Conservation (phyloP, 2,888 invertebrate species). For the Clepsis dumicolana region DNA sequence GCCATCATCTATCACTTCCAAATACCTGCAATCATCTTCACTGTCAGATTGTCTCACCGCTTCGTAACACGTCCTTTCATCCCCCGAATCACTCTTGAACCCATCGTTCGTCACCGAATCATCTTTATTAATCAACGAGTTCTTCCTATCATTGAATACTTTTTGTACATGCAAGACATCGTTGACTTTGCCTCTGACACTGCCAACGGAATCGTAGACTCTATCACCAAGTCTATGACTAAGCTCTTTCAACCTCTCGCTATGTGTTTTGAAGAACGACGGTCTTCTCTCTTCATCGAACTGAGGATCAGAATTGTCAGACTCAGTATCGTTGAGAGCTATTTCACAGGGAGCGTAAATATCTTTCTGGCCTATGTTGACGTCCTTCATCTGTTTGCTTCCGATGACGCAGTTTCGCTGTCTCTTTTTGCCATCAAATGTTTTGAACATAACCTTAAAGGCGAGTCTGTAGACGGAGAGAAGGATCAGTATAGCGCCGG, state of each 20-base stretch:
- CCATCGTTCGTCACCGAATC: conserved; percentile 57
- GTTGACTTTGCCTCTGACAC: conserved; percentile 64
- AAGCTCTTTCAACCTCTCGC: conserved; percentile 67
- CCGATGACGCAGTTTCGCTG: conserved; percentile 57
- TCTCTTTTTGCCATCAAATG: conserved; percentile 59
- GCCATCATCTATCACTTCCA: conserved; percentile 80
- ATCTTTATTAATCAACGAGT: conserved; percentile 58
- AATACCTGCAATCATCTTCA: conserved; percentile 73
- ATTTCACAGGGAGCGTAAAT: conserved; percentile 77
- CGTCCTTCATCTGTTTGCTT: conserved; percentile 60
- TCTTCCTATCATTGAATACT: conserved; percentile 62
- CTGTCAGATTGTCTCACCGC: conserved; percentile 67
- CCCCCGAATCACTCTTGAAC: conserved; percentile 63
- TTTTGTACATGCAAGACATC: conserved; percentile 60
- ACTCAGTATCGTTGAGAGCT: conserved; percentile 65
- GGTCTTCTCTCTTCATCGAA: conserved; percentile 53
- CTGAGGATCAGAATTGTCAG: conserved; percentile 58
- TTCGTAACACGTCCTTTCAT: conserved; percentile 58
- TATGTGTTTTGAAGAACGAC: conserved; percentile 57
- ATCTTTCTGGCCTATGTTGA: conserved; percentile 53
- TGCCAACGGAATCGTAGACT: conserved; percentile 72
- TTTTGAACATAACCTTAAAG: conserved; percentile 78
- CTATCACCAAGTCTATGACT: conserved; percentile 66
- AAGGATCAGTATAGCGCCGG: conserved; percentile 81
- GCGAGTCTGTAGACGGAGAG: conserved; percentile 78